Evolutionary conservation across 2,888 invertebrate species (phyloP), one percentile per base, ranked within the genome.

Genomic region (Pristionchus japonicus): DNA sequence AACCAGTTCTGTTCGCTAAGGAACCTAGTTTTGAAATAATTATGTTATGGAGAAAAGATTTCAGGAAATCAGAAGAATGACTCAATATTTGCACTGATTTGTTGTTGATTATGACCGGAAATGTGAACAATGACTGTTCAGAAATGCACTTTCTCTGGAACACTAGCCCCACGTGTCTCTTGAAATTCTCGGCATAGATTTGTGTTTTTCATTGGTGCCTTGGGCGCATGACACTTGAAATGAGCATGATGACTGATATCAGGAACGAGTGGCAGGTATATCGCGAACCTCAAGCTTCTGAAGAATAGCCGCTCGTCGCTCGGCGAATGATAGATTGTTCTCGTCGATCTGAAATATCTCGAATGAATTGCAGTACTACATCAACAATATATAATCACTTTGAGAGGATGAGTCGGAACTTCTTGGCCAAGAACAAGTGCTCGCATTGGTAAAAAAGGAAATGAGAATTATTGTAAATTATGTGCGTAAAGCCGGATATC

Each of bases 241-340:
- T 34, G 67, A 3, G 34, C 2, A 0, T 3, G 34, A 34, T 31
- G 11, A 34, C 11, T 13, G 64, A 57, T 4, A 57, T 57, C 20
- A 57, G n/a, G n/a, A n/a, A n/a, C n/a, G n/a, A n/a, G n/a, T n/a
- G 3, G 20, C 52, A 52, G 17, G 3, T 15, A 52, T 15, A 52
- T 43, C 3, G 3, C 70, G 91, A 37, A 90, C 90, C 88, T 92
- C 91, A 67, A 92, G 89, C 88, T 92, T 90, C 89, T 91, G 91
- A 86, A 92, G 90, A 49, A 92, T 92, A 43, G 91, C 91, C 23
- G 91, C 90, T 85, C 92, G 90, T 80, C 91, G 70, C 77, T 91
- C 89, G n/a, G 92, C 92, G 85, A 92, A 92, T 47, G 91, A 89
- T 87, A 90, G 89, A 27, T 49, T n/a, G 80, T 47, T 47, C 31